Base-by-base conservation (phyloP, 1,140 invertebrate species). In the Orussus abietinus region DNA sequence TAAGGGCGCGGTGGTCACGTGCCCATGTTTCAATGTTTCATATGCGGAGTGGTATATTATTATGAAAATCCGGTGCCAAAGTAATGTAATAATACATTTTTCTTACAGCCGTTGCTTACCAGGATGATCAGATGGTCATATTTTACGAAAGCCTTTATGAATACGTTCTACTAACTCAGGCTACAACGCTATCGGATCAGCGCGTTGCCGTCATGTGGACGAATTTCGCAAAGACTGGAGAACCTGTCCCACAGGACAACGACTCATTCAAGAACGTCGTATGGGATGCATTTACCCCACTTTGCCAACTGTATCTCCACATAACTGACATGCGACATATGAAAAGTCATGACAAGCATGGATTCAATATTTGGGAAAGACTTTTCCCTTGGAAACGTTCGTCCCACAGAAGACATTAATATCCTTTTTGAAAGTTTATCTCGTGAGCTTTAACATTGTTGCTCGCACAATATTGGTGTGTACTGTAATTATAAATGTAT, bases 111-210 rank as follows among this genome's bases (percentile, higher is more conserved):
- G 75, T 78, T 4, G 75, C 74, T 3, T 80, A 83, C 59, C 75
- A 77, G 32, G 80, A 83, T 49, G 80, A 82, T 49, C 55, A 81
- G 4, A 67, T 77, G 45, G 82, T 82, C 62, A 44, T 82, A 9
- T 81, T 80, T 51, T 66, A 69, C 43, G 68, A 74, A 36, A 63
- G 36, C 3, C 13, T 55, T 11, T 77, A 77, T 33, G 53, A 53
- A 6, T 38, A 22, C 10, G 60, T 69, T 12, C 55, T 58, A 5
- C 5, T 17, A n/a, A 41, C 22, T 17, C 58, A 59, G 37, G 62
- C 61, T 10, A 66, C 69, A 56, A 42, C 36, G 15, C 14, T 20
- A 10, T 57, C 55, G 15, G 52, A 68, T 0, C 49, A 62, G 20
- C 50, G 52, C 28, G 9, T 61, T 40, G 68, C 67, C 5, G 25